Conservation (phyloP, 2,797 vertebrate genomes). For the Phaenicophaeus curvirostris region DNA sequence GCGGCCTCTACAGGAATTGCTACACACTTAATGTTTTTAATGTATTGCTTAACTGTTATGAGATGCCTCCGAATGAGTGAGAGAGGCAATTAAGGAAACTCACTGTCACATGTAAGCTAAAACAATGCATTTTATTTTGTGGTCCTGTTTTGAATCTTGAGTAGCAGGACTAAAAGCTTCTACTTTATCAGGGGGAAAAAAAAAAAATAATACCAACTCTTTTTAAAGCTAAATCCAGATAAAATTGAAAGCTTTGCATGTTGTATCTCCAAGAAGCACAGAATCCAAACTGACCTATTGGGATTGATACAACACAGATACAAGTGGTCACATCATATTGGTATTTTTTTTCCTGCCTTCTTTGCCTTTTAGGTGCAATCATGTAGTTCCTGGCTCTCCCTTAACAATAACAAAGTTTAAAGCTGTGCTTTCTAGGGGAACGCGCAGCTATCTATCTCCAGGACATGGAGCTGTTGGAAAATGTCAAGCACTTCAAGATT, state of each 20-base stretch:
- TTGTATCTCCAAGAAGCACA: background rate
- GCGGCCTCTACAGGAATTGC: constrained; percentile 21
- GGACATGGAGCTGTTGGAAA: background rate
- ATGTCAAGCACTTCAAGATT: too few species aligned
- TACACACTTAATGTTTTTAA: background rate
- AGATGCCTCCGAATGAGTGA: background rate
- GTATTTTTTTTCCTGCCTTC: background rate
- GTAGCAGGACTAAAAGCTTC: background rate
- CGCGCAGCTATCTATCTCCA: background rate
- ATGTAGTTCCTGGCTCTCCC: background rate
- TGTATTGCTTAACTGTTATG: background rate
- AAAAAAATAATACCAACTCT: too few species aligned
- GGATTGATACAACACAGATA: background rate
- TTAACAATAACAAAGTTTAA: background rate
- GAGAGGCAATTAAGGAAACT: background rate
- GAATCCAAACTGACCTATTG: background rate
- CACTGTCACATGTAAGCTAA: background rate
- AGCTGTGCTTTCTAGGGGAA: background rate
- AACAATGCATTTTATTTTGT: background rate
- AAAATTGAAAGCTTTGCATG: background rate
- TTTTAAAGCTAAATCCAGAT: background rate
- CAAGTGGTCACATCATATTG: too few species aligned
- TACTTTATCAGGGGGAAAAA: background rate
- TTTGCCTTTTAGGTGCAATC: background rate
- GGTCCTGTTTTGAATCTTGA: background rate